Percentiles rank a stretch among this genome's conserved stretches.
These are phyloP conservation scores for Torymus auratus DNA, from an alignment of 2,888 invertebrate genomes.

Conservation along the genomic window DNA sequence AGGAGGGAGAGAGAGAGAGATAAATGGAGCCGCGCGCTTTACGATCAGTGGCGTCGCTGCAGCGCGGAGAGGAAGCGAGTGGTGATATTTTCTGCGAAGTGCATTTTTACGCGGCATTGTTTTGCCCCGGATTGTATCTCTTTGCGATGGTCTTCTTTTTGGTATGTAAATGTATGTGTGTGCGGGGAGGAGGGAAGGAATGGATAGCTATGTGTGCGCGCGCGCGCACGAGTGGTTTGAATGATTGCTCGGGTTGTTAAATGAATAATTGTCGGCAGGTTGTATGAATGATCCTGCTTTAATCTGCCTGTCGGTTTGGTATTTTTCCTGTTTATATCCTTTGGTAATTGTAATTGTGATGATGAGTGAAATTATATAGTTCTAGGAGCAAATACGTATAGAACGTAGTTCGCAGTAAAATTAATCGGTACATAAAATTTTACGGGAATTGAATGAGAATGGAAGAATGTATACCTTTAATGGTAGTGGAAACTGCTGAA, in stretches of 20 bases:
- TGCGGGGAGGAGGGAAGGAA: neutral
- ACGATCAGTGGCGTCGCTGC: neutral
- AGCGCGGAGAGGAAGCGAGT: neutral
- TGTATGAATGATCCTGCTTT: neutral
- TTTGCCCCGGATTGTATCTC: neutral
- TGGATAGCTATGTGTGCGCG: neutral
- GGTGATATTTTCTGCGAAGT: conserved; percentile 44
- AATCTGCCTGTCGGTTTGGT: neutral
- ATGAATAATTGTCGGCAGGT: neutral
- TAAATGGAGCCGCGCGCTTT: conserved; percentile 34
- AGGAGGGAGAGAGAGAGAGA: conserved; percentile 11
- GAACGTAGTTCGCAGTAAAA: no score
- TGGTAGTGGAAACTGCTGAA: no score
- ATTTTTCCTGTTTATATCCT: neutral
- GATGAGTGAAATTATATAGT: no score
- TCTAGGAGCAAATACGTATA: no score
- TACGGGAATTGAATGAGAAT: no score
- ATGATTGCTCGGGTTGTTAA: conserved; percentile 20
- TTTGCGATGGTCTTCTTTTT: neutral
- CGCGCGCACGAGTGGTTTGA: neutral
- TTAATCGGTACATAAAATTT: no score
- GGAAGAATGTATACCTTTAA: no score
- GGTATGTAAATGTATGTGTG: neutral
- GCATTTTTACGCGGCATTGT: no score
- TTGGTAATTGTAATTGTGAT: no score